Evolutionary conservation across 1,140 invertebrate species (phyloP), one percentile per base, ranked within the genome.

Genomic region (Adoxophyes honmai): DNA sequence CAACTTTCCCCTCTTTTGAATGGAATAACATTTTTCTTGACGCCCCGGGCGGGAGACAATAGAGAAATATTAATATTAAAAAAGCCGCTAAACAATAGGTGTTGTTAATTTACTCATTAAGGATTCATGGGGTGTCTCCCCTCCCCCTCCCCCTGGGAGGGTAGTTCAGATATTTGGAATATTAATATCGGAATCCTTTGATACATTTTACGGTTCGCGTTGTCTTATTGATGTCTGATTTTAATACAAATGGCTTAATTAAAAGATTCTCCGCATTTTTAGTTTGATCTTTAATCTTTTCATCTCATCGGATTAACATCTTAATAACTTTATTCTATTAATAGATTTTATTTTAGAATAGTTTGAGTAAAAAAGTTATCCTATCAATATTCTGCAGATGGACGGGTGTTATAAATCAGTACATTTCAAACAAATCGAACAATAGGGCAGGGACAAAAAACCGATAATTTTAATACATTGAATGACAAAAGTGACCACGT

Each of bases 71-170:
- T 86, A 86, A 86, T 86, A 84, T 86, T 84, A 81, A 86, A 73
- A 86, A 86, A 85, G 72, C 54, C 52, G 65, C 78, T 76, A 84
- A 81, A 86, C 83, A 86, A 86, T 86, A 85, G 81, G 78, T 86
- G 81, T 75, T 81, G 78, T 86, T 86, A 86, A 86, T 86, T 86
- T 78, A 76, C 75, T 86, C 83, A 86, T 87, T 87, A 87, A 68
- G 73, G 66, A 87, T 87, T 85, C 78, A 83, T 78, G 75, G 83
- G 75, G 77, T 70, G 71, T 57, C 59, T 57, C 55, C 34, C 44
- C 39, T 58, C 57, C 59, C 55, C 33, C 44, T 37, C 21, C 8
- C 5, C 9, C 13, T 33, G 36, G 18, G 34, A 11, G 28, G n/a
- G 33, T 55, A 59, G 61, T 63, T 63, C 13, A 58, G 66, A 70